These are phyloP conservation scores for Watsonalla cultraria DNA, from an alignment of 2,888 invertebrate species.

Conservation along the genomic window DNA sequence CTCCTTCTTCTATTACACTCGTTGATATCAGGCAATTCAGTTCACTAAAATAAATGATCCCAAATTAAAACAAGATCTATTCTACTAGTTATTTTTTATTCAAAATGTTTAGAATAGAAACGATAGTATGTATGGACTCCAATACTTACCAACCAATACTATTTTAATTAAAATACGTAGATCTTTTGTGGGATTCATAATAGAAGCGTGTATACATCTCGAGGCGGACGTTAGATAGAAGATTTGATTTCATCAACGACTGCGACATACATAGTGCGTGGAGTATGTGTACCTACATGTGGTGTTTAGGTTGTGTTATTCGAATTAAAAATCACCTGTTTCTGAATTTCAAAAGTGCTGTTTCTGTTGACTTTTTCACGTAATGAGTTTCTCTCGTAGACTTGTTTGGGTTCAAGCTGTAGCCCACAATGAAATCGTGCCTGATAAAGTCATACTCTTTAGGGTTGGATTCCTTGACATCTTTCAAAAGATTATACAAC, in stretches of 20 bases:
- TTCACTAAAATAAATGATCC: slow-evolving; percentile 44
- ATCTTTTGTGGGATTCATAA: too few relatives aligned
- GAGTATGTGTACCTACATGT: neutral
- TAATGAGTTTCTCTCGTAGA: slow-evolving; percentile 76
- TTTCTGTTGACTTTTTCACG: slow-evolving; percentile 74
- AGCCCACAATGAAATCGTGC: slow-evolving; percentile 87
- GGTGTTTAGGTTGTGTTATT: neutral
- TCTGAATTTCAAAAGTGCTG: slow-evolving; percentile 66
- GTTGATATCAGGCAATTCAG: slow-evolving; percentile 75
- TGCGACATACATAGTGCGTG: too few relatives aligned
- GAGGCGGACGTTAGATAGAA: too few relatives aligned
- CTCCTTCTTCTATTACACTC: slow-evolving; percentile 93
- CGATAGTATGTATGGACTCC: too few relatives aligned
- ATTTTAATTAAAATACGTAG: too few relatives aligned
- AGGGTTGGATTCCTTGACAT: slow-evolving; percentile 60
- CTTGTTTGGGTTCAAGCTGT: slow-evolving; percentile 76
- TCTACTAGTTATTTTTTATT: too few relatives aligned
- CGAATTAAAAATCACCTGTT: slow-evolving; percentile 47
- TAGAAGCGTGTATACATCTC: too few relatives aligned
- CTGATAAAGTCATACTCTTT: slow-evolving; percentile 76
- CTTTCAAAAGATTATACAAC: slow-evolving; percentile 82
- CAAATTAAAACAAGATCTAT: slow-evolving; percentile 1
- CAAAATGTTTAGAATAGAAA: too few relatives aligned
- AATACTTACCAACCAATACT: too few relatives aligned
- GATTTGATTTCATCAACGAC: too few relatives aligned